Evolutionary conservation across 2,797 vertebrate species (phyloP).

Genomic region (Chromis chromis): DNA sequence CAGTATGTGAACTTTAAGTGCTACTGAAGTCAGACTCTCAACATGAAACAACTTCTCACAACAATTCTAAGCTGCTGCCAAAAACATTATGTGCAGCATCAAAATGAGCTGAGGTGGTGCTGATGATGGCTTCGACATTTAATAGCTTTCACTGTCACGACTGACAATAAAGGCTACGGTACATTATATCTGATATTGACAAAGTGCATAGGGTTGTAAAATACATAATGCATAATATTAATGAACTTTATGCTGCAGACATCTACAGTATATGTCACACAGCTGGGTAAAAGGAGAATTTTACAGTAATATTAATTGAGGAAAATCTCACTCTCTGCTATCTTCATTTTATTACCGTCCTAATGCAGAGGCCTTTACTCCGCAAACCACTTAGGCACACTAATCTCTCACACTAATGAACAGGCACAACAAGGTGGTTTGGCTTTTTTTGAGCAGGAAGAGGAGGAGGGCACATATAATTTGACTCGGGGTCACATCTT

Average conservation of each 20-base stretch:
- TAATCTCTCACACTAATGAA: conserved; percentile 23
- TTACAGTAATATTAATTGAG: too few species aligned
- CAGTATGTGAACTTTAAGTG: too few species aligned
- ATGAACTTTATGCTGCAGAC: background rate
- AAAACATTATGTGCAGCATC: background rate
- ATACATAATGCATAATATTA: background rate
- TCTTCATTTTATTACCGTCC: conserved; percentile 4
- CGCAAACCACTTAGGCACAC: conserved; percentile 32
- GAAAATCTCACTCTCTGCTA: background rate
- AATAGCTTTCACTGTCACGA: background rate
- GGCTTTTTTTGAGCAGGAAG: conserved; percentile 6
- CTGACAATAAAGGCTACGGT: background rate
- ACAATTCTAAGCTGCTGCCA: too few species aligned
- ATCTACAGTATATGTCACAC: background rate
- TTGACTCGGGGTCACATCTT: conserved; percentile 20
- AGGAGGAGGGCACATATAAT: conserved; percentile 18
- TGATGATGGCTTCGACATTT: background rate
- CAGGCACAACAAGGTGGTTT: conserved; percentile 22
- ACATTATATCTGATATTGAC: background rate
- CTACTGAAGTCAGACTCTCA: too few species aligned
- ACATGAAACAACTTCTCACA: too few species aligned
- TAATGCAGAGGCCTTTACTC: conserved; percentile 15
- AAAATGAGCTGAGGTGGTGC: background rate
- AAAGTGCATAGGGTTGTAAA: background rate
- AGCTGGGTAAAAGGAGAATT: background rate